Base-by-base conservation (phyloP, 30 jellyfish, hydroid and myxozoan species). In the Aurelia aurita region DNA sequence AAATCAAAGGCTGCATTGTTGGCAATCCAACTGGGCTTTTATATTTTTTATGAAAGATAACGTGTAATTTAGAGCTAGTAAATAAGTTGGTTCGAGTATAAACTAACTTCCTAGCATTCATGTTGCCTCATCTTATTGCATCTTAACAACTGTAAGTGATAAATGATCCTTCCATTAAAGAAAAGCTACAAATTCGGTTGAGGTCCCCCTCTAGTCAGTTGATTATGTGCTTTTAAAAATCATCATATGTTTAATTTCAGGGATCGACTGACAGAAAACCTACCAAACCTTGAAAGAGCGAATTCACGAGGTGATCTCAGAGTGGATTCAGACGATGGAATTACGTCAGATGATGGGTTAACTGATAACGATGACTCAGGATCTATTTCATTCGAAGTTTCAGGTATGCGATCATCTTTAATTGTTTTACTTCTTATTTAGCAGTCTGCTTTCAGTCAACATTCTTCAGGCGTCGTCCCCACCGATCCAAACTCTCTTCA, bases 311-410 rank as follows among this genome's bases (percentile, higher is more conserved):
- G 90, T 9, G 96, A 61, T 54, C 32, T 86, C 23, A 29, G 85
- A 59, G 34, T 69, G 27, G 96, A 86, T 69, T 86, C 96, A 16
- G 96, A 86, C 51, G 96, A 86, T 45, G 96, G 96, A 53, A 57
- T 86, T 20, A 86, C 96, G 7, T 86, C 96, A 21, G 96, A 86
- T 53, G 96, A 86, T 65, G 89, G 85, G 25, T 28, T 44, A 9
- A 86, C 96, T 16, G 96, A 86, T 45, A 65, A 61, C 44, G 96
- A 86, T 65, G 90, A 80, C 51, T 67, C 90, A 6, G 60, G 58
- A 73, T 77, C 89, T 3, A 6, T 46, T 51, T 71, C 84, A 10
- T 51, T 82, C 86, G 85, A 69, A 57, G 72, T 58, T 18, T 58
- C 92, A 32, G 92, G 86, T 82, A 55, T 16, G 49, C 19, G 16